These are phyloP conservation scores for Papilio dardanus DNA, from an alignment of 1,140 invertebrate genomes.

Conservation along the genomic window DNA sequence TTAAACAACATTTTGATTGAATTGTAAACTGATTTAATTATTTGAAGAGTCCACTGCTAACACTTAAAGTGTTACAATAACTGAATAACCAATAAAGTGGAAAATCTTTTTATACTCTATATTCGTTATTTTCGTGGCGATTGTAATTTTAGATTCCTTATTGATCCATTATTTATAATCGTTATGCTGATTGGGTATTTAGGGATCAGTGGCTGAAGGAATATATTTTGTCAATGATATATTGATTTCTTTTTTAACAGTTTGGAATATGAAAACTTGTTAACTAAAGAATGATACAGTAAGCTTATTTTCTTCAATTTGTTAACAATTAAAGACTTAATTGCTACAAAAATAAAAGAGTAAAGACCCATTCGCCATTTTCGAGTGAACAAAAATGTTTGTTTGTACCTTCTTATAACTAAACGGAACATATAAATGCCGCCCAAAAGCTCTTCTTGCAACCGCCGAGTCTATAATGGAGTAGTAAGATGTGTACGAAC, in stretches of 20 bases:
- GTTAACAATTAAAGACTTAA: no score
- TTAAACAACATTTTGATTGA: slow-evolving; percentile 16
- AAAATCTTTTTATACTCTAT: slow-evolving; percentile 1
- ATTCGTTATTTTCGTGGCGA: slow-evolving; percentile 3
- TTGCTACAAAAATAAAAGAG: no score
- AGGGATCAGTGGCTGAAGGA: neutral
- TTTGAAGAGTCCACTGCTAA: neutral
- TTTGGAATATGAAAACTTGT: no score
- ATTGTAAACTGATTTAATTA: neutral
- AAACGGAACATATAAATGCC: no score
- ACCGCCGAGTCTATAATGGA: no score
- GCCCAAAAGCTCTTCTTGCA: no score
- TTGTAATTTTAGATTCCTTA: neutral
- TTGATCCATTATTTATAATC: slow-evolving; percentile 13
- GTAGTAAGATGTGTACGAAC: no score
- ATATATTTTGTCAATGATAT: neutral
- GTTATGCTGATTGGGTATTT: neutral
- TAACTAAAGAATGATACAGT: no score
- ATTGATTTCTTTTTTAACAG: neutral
- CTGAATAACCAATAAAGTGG: neutral
- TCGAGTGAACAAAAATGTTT: no score
- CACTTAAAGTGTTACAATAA: neutral
- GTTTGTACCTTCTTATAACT: no score
- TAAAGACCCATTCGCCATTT: no score
- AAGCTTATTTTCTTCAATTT: no score